These are phyloP conservation scores for Notodonta dromedarius DNA, from an alignment of 2,888 invertebrate species.

Conservation along the genomic window DNA sequence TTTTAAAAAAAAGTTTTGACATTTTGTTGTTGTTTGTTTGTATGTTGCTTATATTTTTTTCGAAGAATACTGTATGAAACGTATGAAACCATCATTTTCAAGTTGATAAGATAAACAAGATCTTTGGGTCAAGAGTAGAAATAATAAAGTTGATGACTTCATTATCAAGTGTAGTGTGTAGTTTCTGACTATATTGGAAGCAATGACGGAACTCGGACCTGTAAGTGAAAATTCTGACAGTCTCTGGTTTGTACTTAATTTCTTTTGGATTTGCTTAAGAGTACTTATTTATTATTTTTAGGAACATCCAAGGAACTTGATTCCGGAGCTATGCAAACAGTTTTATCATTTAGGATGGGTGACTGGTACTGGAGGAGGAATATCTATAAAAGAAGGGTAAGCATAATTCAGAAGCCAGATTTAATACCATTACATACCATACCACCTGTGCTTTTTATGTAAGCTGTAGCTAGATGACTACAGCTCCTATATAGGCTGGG, in stretches of 20 bases:
- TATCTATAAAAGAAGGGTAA: conserved; percentile 94
- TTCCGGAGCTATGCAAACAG: conserved; percentile 94
- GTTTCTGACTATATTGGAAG: conserved; percentile 4
- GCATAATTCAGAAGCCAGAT: conserved; percentile 17
- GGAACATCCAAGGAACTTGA: conserved; percentile 92
- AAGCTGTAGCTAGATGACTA: too few relatives aligned
- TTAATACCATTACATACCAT: neutral
- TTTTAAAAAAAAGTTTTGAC: too few relatives aligned
- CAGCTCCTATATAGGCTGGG: too few relatives aligned
- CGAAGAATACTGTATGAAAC: too few relatives aligned
- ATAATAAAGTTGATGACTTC: neutral
- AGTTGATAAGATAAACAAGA: neutral
- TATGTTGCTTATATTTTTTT: too few relatives aligned
- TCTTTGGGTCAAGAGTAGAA: neutral
- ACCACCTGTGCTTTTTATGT: too few relatives aligned
- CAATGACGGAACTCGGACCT: conserved; percentile 45
- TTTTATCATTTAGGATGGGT: conserved; percentile 98
- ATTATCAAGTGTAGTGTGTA: neutral
- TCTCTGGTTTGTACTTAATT: too few relatives aligned
- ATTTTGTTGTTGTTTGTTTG: too few relatives aligned
- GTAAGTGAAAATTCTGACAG: conserved; percentile 36
- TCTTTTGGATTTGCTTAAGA: too few relatives aligned
- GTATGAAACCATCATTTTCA: neutral
- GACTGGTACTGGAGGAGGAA: conserved; percentile 98
- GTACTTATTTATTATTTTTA: conserved; percentile 45